Conservation (phyloP, 2,797 vertebrate genomes). For the Syncerus caffer region DNA sequence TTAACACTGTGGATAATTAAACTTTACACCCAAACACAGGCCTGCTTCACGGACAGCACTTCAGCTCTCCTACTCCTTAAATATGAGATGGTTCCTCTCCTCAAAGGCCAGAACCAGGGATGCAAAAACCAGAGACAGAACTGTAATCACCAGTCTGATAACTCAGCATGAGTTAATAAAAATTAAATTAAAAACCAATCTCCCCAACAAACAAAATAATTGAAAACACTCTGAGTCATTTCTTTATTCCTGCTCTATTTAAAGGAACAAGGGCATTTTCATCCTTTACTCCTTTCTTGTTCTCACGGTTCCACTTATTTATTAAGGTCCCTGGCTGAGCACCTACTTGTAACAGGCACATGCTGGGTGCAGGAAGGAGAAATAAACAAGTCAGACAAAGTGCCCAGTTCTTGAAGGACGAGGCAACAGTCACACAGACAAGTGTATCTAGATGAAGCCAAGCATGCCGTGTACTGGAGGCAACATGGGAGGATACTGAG, state of each 20-base stretch:
- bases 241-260: not conserved
- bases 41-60: slow-evolving; percentile 63
- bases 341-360: not conserved
- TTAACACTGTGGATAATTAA: slow-evolving; percentile 70
- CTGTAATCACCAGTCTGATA: slow-evolving; percentile 70
- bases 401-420: not conserved
- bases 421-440: not conserved
- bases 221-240: not conserved
- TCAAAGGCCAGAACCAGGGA: slow-evolving; percentile 33
- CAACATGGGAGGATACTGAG: not conserved
- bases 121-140: slow-evolving; percentile 49
- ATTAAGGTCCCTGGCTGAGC: not conserved
- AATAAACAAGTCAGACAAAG: not conserved
- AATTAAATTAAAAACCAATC: not conserved
- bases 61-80: slow-evolving; percentile 58
- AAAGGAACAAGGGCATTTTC: rapidly evolving
- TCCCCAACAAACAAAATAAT: not conserved
- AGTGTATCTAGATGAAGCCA: not conserved
- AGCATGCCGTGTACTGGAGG: not conserved
- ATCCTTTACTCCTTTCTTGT: not conserved
- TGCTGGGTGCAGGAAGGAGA: not conserved
- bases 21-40: slow-evolving; percentile 45
- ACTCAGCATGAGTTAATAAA: slow-evolving; percentile 52
- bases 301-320: not conserved
- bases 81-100: slow-evolving; percentile 68